Evolutionary conservation across 2,797 vertebrate genomes (phyloP).

Genomic region (Lutra lutra): DNA sequence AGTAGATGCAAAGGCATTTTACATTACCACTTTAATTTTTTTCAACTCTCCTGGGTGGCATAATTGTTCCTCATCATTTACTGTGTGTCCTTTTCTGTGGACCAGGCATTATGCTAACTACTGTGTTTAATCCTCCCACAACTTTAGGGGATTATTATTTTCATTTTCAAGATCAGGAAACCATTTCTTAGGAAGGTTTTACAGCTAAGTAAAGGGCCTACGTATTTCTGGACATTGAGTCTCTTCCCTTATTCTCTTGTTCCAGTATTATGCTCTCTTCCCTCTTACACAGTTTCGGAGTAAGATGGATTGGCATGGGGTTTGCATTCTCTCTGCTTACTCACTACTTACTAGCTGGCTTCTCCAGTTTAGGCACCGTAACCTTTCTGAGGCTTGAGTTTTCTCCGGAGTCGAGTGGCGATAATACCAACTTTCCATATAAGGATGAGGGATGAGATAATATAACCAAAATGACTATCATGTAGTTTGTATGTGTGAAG

Average conservation of each 20-base stretch:
- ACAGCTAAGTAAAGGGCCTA: background rate
- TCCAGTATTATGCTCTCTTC: background rate
- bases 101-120: background rate
- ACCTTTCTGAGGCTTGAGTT: background rate
- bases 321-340: background rate
- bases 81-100: background rate
- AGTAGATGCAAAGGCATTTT: background rate
- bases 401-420: background rate
- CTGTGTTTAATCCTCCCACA: background rate
- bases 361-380: background rate
- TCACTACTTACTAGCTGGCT: background rate
- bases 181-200: slow-evolving; percentile 26
- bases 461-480: background rate
- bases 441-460: background rate
- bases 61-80: background rate
- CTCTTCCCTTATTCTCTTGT: background rate
- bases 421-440: background rate
- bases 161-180: background rate
- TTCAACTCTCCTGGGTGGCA: background rate
- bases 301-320: background rate
- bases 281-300: background rate
- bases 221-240: background rate
- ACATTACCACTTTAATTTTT: background rate
- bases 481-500: background rate
- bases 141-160: background rate